Evolutionary conservation across 64 coral and sea anemone species (phyloP), one percentile per base, ranked within the genome.

Genomic region (Stichodactyla mertensii): DNA sequence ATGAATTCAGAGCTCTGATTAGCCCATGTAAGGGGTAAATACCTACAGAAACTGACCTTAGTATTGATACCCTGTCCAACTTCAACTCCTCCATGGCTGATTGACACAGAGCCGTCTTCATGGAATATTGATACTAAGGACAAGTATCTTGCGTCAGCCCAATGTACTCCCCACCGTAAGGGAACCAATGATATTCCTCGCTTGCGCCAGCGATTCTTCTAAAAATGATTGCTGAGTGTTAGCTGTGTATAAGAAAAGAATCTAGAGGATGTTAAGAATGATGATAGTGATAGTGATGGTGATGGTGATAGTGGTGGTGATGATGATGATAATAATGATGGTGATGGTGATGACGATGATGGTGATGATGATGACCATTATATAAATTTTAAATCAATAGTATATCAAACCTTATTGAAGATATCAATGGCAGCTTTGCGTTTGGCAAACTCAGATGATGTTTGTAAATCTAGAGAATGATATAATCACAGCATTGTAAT

Each of bases 381-480:
- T 0, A 69, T 1, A 9, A 69, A 20, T 22, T 9, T 6, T 20
- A 69, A n/a, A 69, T n/a, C 18, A 22, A 9, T 3, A 7, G 19
- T 22, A 71, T 22, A 82, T 54, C 82, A 12, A 51, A 94, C 95
- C 89, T 98, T 94, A 87, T 98, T 98, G 61, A 87, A 98, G 31
- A 59, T 83, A 24, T 94, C 92, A 70, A 98, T 80, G 4, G 57
- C 95, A n/a, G 62, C 66, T 84, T 89, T 98, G 77, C 92, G 84
- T 52, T 89, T 91, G 24, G 81, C 64, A 83, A 87, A 91, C 28
- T 98, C 95, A 81, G 89, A 88, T 18, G 92, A 92, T 52, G 60
- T 52, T 18, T 91, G 64, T 52, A 93, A 78, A 82, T 98, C 95
- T 98, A 89, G 66, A 74, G 13, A 74, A 74, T 27, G 27, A 31